Evolutionary conservation across 2,113 vertebrate species (phyloP).

Genomic region (Ginglymostoma cirratum): DNA sequence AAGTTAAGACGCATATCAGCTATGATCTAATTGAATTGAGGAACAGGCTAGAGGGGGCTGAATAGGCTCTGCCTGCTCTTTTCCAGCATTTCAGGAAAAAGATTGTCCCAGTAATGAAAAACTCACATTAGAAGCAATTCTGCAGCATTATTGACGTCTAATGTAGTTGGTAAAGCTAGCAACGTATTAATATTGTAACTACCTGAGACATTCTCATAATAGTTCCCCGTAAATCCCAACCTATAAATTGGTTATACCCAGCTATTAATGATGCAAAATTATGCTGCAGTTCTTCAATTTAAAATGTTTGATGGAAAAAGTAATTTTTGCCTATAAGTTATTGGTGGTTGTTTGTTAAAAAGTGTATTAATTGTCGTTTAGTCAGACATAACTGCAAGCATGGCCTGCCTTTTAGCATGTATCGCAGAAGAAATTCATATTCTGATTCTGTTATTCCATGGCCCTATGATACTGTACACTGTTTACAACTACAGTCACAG

Average conservation of each 20-base stretch:
- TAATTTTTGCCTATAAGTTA: background rate
- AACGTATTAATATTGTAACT: background rate
- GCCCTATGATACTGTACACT: background rate
- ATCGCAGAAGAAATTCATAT: background rate
- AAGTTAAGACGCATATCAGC: background rate
- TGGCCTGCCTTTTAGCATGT: background rate
- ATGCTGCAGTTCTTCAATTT: background rate
- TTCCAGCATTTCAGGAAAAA: background rate
- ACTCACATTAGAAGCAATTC: background rate
- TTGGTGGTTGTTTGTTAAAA: background rate
- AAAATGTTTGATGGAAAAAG: background rate
- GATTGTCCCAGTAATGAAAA: background rate
- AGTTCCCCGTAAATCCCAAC: background rate
- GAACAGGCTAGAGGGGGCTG: background rate
- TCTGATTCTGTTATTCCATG: background rate
- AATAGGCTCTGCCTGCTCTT: background rate
- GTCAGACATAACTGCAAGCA: too few species aligned
- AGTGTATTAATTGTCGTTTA: background rate
- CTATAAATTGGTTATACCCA: background rate
- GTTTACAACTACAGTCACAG: background rate
- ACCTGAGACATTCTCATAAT: background rate
- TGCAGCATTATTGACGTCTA: background rate
- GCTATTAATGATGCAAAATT: slow-evolving; percentile 6
- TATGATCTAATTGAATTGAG: background rate
- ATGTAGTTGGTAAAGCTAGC: background rate